phyloP scores from a whole-genome alignment of 2,888 invertebrate species.

The Pomacea canaliculata region DNA sequence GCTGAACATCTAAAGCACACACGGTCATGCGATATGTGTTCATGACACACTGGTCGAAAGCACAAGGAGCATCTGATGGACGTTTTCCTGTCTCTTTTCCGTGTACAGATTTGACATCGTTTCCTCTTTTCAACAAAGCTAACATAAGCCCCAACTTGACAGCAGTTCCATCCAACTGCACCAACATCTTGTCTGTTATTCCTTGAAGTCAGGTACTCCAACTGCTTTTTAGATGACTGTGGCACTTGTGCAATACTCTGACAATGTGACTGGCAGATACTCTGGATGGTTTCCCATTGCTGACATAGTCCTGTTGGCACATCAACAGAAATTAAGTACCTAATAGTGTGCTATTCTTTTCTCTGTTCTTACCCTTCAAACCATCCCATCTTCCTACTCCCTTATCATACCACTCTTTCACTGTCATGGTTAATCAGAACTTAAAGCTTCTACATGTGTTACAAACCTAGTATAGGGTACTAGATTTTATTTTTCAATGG shows the following conservation, averaged over 20 bases:
- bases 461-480: too few species aligned
- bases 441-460: too few species aligned
- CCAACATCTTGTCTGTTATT: too few species aligned
- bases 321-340: background rate
- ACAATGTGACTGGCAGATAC: background rate
- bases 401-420: too few species aligned
- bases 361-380: too few species aligned
- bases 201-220: too few species aligned
- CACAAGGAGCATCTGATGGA: constrained; percentile 1
- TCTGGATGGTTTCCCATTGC: too few species aligned
- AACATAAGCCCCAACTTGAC: background rate
- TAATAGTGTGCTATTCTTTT: too few species aligned
- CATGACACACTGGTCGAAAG: background rate
- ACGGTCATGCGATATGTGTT: constrained; percentile 4
- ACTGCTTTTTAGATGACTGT: too few species aligned
- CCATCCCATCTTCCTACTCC: too few species aligned
- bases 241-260: background rate
- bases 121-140: background rate
- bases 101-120: constrained; percentile 11
- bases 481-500: too few species aligned
- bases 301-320: constrained; percentile 1
- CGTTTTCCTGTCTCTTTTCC: constrained; percentile 16
- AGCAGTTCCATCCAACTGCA: background rate
- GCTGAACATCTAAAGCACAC: constrained; percentile 6
- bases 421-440: too few species aligned